These are phyloP conservation scores for Phataginus tetradactyla DNA, from an alignment of 2,797 vertebrate genomes.

Conservation along the genomic window DNA sequence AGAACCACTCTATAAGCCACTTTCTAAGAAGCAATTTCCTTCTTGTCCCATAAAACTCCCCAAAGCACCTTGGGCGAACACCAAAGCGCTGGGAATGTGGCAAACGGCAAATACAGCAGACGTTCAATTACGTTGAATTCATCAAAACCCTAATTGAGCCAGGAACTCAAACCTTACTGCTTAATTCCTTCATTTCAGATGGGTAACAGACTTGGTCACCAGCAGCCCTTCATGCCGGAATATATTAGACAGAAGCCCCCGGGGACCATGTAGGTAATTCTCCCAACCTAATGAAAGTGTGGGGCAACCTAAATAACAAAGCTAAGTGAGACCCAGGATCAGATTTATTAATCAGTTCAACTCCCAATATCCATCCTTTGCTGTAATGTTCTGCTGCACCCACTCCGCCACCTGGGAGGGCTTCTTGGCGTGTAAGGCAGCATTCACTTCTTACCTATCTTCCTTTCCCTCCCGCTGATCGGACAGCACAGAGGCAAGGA, in stretches of 20 bases:
- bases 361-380: neutral
- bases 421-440: neutral
- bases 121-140: conserved; percentile 81
- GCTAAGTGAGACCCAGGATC: conserved; percentile 7
- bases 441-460: neutral
- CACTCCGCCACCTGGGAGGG: neutral
- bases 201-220: conserved; percentile 68
- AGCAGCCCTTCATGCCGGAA: conserved; percentile 37
- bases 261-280: neutral
- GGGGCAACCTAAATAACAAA: neutral
- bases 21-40: conserved; percentile 73
- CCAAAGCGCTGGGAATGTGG: conserved; percentile 46
- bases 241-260: neutral
- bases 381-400: neutral
- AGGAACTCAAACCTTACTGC: conserved; percentile 77
- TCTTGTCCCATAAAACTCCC: conserved; percentile 61
- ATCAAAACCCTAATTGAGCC: conserved; percentile 82
- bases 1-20: conserved; percentile 35
- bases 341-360: neutral
- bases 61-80: conserved; percentile 53
- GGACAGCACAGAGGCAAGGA: neutral
- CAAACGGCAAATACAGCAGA: conserved; percentile 75
- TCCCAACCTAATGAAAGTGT: neutral
- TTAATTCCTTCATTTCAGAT: conserved; percentile 84
- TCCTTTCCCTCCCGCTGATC: neutral